Evolutionary conservation across 2,888 invertebrate species (phyloP).

Genomic region (Patella ulyssiponensis): DNA sequence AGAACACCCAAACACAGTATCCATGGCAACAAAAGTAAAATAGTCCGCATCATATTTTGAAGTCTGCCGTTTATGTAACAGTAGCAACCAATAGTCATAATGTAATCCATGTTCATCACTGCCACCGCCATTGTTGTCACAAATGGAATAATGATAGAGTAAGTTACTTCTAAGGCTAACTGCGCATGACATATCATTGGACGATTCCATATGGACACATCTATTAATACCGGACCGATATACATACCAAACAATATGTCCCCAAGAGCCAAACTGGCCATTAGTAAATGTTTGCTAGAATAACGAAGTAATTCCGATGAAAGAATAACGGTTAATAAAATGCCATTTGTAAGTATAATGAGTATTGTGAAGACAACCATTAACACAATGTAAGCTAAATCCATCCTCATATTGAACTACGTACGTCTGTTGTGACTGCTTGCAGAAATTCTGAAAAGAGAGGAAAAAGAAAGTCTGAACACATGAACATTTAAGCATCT

Average conservation of each 20-base stretch:
- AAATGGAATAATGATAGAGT: not conserved
- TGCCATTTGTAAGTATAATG: not conserved
- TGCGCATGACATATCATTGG: constrained; percentile 4
- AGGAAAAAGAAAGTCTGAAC: too few species aligned
- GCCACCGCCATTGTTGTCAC: not conserved
- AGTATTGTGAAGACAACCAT: not conserved
- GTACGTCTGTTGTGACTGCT: too few species aligned
- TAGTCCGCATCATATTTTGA: not conserved
- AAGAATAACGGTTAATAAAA: not conserved
- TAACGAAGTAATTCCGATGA: not conserved
- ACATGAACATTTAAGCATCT: too few species aligned
- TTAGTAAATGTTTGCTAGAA: constrained; percentile 1
- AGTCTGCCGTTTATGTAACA: not conserved
- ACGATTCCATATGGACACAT: not conserved
- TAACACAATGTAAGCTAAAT: not conserved
- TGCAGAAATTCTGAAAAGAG: too few species aligned
- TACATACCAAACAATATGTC: not conserved
- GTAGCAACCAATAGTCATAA: not conserved
- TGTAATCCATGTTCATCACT: not conserved
- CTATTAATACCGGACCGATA: not conserved
- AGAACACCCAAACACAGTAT: not conserved
- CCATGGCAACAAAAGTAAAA: constrained; percentile 1
- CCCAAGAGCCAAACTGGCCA: not conserved
- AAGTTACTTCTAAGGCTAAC: not conserved
- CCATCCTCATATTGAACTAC: not conserved